Evolutionary conservation across 92 coral and sea anemone genomes (phyloP), one percentile per base, ranked within the genome.

Genomic region (Porites lobata): DNA sequence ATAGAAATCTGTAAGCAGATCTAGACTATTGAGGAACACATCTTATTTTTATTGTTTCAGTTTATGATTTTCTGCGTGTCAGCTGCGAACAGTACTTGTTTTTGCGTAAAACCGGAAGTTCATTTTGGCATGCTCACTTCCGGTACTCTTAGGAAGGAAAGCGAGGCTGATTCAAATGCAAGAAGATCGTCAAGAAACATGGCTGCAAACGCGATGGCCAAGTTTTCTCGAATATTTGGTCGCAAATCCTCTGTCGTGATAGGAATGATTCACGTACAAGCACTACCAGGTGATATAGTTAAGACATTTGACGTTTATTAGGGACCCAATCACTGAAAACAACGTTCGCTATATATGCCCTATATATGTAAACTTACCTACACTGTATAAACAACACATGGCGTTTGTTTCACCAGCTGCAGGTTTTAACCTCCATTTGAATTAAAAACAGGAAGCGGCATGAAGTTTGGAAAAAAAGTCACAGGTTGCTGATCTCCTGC

Each of bases 191-290:
- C 8, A n/a, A 52, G 13, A 53, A 91, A 85, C 17, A 94, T 96
- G 99, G 96, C 95, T 82, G 90, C 98, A 38, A 91, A 73, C 83
- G 91, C 97, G 17, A 50, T 90, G 9, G 76, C 96, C 19, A 94
- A 81, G 81, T 98, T 98, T 80, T 88, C 94, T 64, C 76, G 93
- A 5, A 71, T 98, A 50, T 98, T 98, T 91, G 95, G 98, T n/a
- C 93, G 99, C 62, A 94, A 93, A 57, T 94, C 98, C 12, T 93
- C 98, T 12, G 98, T 96, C 11, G 90, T 98, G 3, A 96, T 98
- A 9, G 99, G 99, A 56, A 98, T 98, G 99, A 98, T 98, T 78
- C 99, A 98, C 88, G 99, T 98, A 1, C 95, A 96, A 47, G 98
- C 99, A 73, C 86, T 98, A 50, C 99, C 99, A 89, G 99, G 99